Base-by-base conservation (phyloP, 1,140 invertebrate species). In the Trichonephila clavata region DNA sequence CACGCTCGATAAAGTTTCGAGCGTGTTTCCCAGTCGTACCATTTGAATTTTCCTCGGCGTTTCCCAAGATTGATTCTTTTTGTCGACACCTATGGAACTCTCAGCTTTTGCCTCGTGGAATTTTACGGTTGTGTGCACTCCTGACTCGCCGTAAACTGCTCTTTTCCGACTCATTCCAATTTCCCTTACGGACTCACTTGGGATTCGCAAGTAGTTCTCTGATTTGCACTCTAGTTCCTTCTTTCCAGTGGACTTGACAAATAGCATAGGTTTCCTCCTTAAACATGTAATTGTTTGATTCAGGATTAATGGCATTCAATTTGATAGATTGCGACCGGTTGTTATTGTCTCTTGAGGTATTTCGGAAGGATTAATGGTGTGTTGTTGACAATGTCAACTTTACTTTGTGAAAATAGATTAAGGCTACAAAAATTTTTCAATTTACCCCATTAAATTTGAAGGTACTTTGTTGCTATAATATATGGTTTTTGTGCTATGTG, bases 1-100 rank as follows among this genome's bases (percentile, higher is more conserved):
- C 71, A 77, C 16, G 71, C 71, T 77, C 71, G 71, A 77, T 77
- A 77, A 77, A 77, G 27, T 32, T 39, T 77, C 27, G 27, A 77
- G 71, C 14, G 27, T 32, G 27, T 32, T 77, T 77, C 68, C 68
- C 71, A 77, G 16, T 77, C 71, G 71, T 27, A 39, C 71, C 71
- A 77, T 77, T 77, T 77, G 71, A 77, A 77, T 77, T 77, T 77
- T 32, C 61, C 61, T 63, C 61, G 5, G 61, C 16, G 61, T 63
- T 63, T 63, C 71, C 71, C 3, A 4, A 39, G 71, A 77, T 77
- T 39, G 71, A 18, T 77, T 77, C 71, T 77, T 77, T 77, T 77
- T 77, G 71, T 77, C 71, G 71, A 13, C 71, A 7, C 27, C 18
- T 20, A 14, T 32, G 16, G 18, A 27, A 77, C 71, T 77, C 71